phyloP scores from a whole-genome alignment of 2,797 vertebrate genomes.

The Linurgus olivaceus region DNA sequence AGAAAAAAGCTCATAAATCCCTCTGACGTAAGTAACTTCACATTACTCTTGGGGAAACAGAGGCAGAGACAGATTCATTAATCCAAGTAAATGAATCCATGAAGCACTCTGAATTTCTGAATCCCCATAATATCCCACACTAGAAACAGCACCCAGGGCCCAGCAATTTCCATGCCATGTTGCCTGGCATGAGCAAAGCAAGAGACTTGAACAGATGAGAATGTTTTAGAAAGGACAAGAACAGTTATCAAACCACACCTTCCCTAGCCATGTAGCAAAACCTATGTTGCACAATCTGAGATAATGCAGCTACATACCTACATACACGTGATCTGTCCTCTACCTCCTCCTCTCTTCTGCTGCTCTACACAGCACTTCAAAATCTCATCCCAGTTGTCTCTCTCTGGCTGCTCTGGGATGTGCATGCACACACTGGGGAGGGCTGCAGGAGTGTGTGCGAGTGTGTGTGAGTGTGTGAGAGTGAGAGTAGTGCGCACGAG shows the following conservation, averaged over 20 bases:
- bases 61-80: slow-evolving; percentile 44
- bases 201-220: background rate
- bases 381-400: too few species aligned
- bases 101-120: background rate
- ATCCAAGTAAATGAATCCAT: slow-evolving; percentile 1
- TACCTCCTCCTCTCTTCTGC: too few species aligned
- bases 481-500: too few species aligned
- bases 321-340: too few species aligned
- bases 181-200: background rate
- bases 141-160: background rate
- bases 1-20: slow-evolving; percentile 42
- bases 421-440: too few species aligned
- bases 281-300: too few species aligned
- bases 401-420: too few species aligned
- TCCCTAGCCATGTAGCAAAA: background rate
- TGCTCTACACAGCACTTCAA: too few species aligned
- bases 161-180: background rate
- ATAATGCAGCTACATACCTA: too few species aligned
- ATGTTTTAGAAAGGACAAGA: background rate
- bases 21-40: background rate
- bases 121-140: background rate
- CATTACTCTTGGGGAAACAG: slow-evolving; percentile 49
- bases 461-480: too few species aligned
- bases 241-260: background rate
- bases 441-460: too few species aligned